Evolutionary conservation across 2,888 invertebrate genomes (phyloP).

Genomic region (Pollenia amentaria): DNA sequence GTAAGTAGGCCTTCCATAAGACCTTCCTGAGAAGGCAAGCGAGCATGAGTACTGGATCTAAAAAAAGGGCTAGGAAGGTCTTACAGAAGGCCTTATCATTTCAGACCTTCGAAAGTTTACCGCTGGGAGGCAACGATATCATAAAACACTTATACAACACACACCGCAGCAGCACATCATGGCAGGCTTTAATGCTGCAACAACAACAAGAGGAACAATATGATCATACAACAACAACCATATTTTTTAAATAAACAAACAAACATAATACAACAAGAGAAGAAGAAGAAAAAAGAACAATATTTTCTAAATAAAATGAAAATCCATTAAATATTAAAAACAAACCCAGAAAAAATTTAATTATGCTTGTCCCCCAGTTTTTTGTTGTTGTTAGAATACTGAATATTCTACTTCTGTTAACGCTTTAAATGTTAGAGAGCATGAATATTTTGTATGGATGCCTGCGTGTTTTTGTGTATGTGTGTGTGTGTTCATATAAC

Average conservation of each 20-base stretch:
- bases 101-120: too few relatives aligned
- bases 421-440: constrained; percentile 57
- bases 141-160: background rate
- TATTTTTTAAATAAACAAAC: constrained; percentile 41
- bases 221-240: constrained; percentile 23
- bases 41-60: too few relatives aligned
- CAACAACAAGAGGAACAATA: background rate
- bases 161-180: background rate
- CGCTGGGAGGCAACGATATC: constrained; percentile 12
- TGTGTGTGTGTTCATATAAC: constrained; percentile 63
- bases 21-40: too few relatives aligned
- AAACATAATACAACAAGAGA: constrained; percentile 30
- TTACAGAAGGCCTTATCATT: too few relatives aligned
- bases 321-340: constrained; percentile 73
- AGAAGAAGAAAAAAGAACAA: constrained; percentile 58
- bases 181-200: constrained; percentile 23
- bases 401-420: constrained; percentile 53
- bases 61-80: too few relatives aligned
- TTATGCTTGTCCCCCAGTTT: constrained; percentile 67
- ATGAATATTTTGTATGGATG: constrained; percentile 31
- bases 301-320: constrained; percentile 73
- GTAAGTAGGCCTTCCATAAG: too few relatives aligned
- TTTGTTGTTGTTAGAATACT: background rate
- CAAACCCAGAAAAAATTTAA: constrained; percentile 71
- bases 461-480: constrained; percentile 53